Percentiles rank a stretch among this genome's conserved stretches.
Conservation (phyloP, 2,797 vertebrate genomes). For the Notolabrus celidotus region DNA sequence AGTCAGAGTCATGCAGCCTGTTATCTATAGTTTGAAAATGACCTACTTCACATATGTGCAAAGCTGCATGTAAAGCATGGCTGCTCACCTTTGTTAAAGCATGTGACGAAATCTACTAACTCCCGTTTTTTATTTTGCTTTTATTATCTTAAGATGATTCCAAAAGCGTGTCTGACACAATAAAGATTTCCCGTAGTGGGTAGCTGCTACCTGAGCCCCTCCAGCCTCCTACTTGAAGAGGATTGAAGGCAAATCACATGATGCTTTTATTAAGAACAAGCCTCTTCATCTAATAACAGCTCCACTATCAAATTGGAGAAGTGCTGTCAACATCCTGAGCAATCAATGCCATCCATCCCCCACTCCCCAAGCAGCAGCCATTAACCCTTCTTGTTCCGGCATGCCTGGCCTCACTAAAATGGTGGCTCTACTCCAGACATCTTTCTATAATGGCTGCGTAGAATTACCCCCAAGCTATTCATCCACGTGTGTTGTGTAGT, state of each 20-base stretch:
- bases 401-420: slow-evolving; percentile 82
- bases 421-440: slow-evolving; percentile 75
- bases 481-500: slow-evolving; percentile 46
- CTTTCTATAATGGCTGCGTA: slow-evolving; percentile 75
- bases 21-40: slow-evolving; percentile 33
- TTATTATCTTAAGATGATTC: slow-evolving; percentile 29
- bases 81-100: slow-evolving; percentile 26
- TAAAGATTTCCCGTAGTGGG: not conserved
- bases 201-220: slow-evolving; percentile 17
- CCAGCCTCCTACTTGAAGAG: slow-evolving; percentile 24
- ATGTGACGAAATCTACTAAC: slow-evolving; percentile 15
- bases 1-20: slow-evolving; percentile 19
- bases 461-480: slow-evolving; percentile 69
- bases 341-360: slow-evolving; percentile 81
- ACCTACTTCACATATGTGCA: slow-evolving; percentile 30
- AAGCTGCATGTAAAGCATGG: not conserved
- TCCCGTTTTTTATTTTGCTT: slow-evolving; percentile 6
- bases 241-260: slow-evolving; percentile 61
- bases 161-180: slow-evolving; percentile 12
- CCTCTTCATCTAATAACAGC: slow-evolving; percentile 79
- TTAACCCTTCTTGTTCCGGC: slow-evolving; percentile 83
- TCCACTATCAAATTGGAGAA: slow-evolving; percentile 81
- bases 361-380: slow-evolving; percentile 77
- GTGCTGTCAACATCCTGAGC: slow-evolving; percentile 83
- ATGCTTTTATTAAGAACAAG: slow-evolving; percentile 72